Evolutionary conservation across 2,113 vertebrate genomes (phyloP), one percentile per base, ranked within the genome.

Genomic region (Platycercus adscitus): DNA sequence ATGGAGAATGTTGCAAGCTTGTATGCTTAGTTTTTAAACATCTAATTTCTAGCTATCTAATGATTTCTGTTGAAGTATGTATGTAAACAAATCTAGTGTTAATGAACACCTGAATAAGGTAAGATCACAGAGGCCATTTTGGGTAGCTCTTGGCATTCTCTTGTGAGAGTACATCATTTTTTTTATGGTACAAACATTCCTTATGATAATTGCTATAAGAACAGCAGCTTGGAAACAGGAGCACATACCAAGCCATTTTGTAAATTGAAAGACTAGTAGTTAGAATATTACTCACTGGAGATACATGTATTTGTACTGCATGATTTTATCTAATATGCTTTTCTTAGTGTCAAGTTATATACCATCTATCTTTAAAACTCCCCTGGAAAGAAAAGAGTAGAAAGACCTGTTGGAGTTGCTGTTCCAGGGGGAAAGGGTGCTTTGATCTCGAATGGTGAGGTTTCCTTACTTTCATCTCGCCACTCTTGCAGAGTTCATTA

Each of bases 351-450:
- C 63, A 69, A 6, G 64, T 73, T 89, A 9, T 61, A 35, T 24
- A 58, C 31, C 9, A 44, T 69, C 47, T 89, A 63, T 89, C 73
- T 90, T 49, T 88, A 89, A 94, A 95, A 89, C 28, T 77, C 61
- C 35, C 69, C 17, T 89, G 68, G 41, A 77, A 66, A 46, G 39
- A 63, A 81, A 31, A 95, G 58, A 83, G 82, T 73, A 70, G 89
- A 79, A 92, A 94, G 93, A 94, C 91, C 87, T 93, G 89, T 91
- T 96, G 75, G 85, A 87, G 70, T 87, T 81, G 89, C 89, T 94
- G 1, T 89, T 96, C 87, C 75, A 70, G 87, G 85, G 68, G 75
- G 46, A 55, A 69, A 11, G 35, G 28, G 11, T 78, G 39, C 82
- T 91, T 94, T 96, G 79, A 90, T 96, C 82, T 91, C 73, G 72